Evolutionary conservation across 2,113 vertebrate species (phyloP).

Genomic region (Rallus limicola): DNA sequence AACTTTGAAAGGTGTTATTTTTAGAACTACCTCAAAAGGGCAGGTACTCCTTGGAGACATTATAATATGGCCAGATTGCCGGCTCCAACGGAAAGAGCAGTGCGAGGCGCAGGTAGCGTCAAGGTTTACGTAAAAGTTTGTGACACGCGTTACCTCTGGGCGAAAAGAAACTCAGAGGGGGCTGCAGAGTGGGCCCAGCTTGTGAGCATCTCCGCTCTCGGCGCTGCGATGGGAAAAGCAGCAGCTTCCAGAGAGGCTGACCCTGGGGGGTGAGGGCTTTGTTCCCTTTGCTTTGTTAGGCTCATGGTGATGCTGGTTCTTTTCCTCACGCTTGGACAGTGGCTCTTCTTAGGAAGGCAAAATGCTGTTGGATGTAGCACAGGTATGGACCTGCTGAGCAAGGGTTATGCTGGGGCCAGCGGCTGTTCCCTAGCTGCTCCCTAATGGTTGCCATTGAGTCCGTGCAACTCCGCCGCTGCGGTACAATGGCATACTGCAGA

Average conservation of each 20-base stretch:
- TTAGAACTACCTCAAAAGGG: slow-evolving; percentile 39
- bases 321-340: accelerated
- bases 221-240: accelerated
- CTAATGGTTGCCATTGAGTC: accelerated
- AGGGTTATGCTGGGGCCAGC: background rate
- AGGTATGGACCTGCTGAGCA: background rate
- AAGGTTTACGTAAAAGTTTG: background rate
- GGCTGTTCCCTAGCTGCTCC: background rate
- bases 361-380: background rate
- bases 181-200: background rate
- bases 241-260: background rate
- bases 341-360: accelerated
- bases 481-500: background rate
- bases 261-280: background rate
- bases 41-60: slow-evolving; percentile 22
- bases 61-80: background rate
- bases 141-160: background rate
- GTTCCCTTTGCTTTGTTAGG: background rate
- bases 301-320: accelerated
- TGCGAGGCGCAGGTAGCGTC: background rate
- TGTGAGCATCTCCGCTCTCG: background rate
- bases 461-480: background rate
- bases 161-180: background rate
- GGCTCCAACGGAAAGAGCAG: background rate
- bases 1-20: slow-evolving; percentile 46